A percentile compares a stretch with the other conserved stretches of the same genome.
Conservation (phyloP, 2,888 invertebrate species). For the Hypena proboscidalis region DNA sequence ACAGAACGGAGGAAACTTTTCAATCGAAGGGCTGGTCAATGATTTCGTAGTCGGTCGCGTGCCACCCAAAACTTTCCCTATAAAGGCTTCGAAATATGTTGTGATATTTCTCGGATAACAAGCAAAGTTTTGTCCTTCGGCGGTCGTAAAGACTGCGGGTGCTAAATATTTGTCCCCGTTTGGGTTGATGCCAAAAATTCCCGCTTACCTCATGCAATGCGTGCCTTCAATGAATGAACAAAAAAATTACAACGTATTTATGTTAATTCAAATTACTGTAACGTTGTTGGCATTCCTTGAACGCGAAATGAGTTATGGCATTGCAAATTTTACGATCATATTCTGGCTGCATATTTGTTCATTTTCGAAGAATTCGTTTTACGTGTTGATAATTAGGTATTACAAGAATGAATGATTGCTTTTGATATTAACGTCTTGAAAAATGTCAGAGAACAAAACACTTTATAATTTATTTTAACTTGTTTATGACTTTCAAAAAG, state of each 20-base stretch:
- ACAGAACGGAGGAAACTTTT: constrained; percentile 26
- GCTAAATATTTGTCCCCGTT: constrained; percentile 52
- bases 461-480: too few species aligned
- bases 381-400: background rate
- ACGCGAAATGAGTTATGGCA: constrained; percentile 16
- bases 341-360: background rate
- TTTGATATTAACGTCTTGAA: too few species aligned
- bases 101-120: constrained; percentile 80
- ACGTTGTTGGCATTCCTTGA: constrained; percentile 25
- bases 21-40: constrained; percentile 43
- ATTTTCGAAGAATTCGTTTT: background rate
- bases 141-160: constrained; percentile 54
- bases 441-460: too few species aligned
- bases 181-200: constrained; percentile 52
- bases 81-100: constrained; percentile 73
- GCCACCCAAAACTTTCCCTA: constrained; percentile 69
- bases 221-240: constrained; percentile 36
- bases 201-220: constrained; percentile 34
- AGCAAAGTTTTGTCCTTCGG: constrained; percentile 72
- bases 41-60: constrained; percentile 48
- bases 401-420: too few species aligned
- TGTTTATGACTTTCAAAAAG: constrained; percentile 1
- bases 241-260: constrained; percentile 35
- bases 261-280: constrained; percentile 33
- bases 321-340: background rate